phyloP scores from a whole-genome alignment of 2,113 vertebrate genomes.

The Austrofundulus limnaeus region DNA sequence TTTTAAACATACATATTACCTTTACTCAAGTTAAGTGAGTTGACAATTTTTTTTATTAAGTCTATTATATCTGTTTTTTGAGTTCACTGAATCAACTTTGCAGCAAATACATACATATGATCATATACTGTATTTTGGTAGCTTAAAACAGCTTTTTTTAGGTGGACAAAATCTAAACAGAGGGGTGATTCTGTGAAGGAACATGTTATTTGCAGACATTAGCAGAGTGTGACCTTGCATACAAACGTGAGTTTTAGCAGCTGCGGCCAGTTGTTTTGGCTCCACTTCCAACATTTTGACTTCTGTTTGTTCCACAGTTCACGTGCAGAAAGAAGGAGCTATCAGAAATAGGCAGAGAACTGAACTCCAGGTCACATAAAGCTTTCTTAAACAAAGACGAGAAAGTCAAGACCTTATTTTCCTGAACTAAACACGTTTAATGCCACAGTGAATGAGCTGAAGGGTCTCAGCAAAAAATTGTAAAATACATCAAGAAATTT shows the following conservation, averaged over 20 bases:
- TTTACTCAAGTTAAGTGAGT: too few relatives aligned
- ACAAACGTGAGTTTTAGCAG: constrained; percentile 10
- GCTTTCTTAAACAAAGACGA: background rate
- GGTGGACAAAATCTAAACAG: constrained; percentile 14
- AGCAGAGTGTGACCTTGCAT: constrained; percentile 27
- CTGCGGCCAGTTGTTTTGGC: constrained; percentile 11
- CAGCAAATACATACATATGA: too few relatives aligned
- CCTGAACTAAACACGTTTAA: background rate
- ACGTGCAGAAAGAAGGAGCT: constrained; percentile 4
- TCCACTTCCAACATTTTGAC: constrained; percentile 18
- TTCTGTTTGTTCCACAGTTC: background rate
- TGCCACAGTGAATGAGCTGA: too few relatives aligned
- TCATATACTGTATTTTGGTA: background rate
- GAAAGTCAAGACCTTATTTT: background rate
- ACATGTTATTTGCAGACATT: constrained; percentile 17
- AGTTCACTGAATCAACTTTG: too few relatives aligned
- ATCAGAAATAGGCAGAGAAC: background rate
- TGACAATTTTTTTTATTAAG: too few relatives aligned
- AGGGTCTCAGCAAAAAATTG: background rate
- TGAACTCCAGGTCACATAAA: background rate
- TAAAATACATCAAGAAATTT: background rate
- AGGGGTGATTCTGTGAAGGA: constrained; percentile 12
- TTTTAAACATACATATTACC: too few relatives aligned
- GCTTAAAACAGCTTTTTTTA: constrained; percentile 14
- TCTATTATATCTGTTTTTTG: too few relatives aligned